Evolutionary conservation across 2,113 vertebrate genomes (phyloP).

Genomic region (Elachura formosa): DNA sequence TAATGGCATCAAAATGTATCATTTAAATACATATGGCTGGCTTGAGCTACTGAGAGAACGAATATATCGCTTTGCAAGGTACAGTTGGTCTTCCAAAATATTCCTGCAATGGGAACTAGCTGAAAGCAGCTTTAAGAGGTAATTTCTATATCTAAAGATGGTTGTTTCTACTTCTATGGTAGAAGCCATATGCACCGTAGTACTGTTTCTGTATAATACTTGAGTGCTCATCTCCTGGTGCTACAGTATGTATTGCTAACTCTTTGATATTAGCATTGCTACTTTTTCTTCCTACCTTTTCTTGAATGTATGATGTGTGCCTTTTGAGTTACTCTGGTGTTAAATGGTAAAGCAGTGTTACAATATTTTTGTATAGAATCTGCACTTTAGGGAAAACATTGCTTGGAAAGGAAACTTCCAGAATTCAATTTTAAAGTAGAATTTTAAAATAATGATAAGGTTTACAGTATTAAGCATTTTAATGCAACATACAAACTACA

Average conservation of each 20-base stretch:
- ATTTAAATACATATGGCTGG: not conserved
- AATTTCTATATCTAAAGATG: too few relatives aligned
- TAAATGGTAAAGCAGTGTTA: slow-evolving; percentile 70
- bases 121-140: slow-evolving; percentile 16
- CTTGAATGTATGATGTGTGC: slow-evolving; percentile 78
- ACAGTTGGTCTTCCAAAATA: slow-evolving; percentile 61
- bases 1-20: not conserved
- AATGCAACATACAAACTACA: slow-evolving; percentile 49
- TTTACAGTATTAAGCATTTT: slow-evolving; percentile 70
- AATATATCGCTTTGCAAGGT: slow-evolving; percentile 52
- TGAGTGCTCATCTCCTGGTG: slow-evolving; percentile 59
- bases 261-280: slow-evolving; percentile 42
- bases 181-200: slow-evolving; percentile 69
- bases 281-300: slow-evolving; percentile 60
- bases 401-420: slow-evolving; percentile 61
- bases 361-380: slow-evolving; percentile 84
- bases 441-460: slow-evolving; percentile 55
- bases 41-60: slow-evolving; percentile 13
- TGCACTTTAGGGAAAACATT: slow-evolving; percentile 84
- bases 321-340: slow-evolving; percentile 81
- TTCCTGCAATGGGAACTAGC: slow-evolving; percentile 12
- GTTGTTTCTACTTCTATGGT: too few relatives aligned
- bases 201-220: slow-evolving; percentile 46
- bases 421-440: slow-evolving; percentile 50
- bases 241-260: slow-evolving; percentile 49